phyloP scores from a whole-genome alignment of 2,113 vertebrate species.

The Pardalotus punctatus region DNA sequence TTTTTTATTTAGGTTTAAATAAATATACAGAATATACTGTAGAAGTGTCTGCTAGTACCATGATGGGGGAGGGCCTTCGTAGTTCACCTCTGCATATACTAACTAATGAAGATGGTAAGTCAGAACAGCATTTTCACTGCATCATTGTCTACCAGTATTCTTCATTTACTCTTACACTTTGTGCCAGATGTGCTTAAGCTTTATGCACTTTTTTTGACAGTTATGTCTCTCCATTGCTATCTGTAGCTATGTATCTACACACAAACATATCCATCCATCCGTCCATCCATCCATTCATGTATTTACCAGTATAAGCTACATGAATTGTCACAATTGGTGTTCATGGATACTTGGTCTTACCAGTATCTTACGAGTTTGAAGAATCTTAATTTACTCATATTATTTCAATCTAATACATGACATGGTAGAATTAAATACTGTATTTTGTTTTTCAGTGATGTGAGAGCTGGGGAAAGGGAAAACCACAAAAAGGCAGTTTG shows the following conservation, averaged over 20 bases:
- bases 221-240: neutral
- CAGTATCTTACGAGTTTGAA: neutral
- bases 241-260: neutral
- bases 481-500: neutral
- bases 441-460: neutral
- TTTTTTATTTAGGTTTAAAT: constrained; percentile 68
- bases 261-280: neutral
- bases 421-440: neutral
- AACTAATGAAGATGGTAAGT: constrained; percentile 81
- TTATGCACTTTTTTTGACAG: neutral
- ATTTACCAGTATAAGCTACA: neutral
- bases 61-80: constrained; percentile 70
- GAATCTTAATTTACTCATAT: neutral
- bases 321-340: neutral
- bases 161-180: neutral
- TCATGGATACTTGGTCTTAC: neutral
- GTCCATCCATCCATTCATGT: neutral
- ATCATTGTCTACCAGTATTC: neutral
- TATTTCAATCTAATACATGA: neutral
- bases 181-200: neutral
- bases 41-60: constrained; percentile 77
- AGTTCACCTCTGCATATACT: constrained; percentile 66
- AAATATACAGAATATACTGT: constrained; percentile 73
- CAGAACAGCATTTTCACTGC: neutral
- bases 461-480: neutral